Percentiles rank a stretch among this genome's conserved stretches.
Evolutionary conservation across 2,888 invertebrate species (phyloP).

Genomic region (Diadegma fenestrale): DNA sequence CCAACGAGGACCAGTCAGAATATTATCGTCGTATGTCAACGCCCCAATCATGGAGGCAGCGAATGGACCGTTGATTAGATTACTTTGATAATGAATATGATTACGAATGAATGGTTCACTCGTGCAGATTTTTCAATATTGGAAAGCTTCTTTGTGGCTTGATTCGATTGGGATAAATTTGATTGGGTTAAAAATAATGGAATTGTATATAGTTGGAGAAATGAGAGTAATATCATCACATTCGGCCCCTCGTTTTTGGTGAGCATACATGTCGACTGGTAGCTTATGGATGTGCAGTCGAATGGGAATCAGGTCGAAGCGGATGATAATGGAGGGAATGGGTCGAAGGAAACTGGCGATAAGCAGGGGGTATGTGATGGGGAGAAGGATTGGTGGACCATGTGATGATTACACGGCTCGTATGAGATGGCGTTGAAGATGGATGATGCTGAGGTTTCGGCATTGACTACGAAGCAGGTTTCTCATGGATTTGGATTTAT

Average conservation of each 20-base stretch:
- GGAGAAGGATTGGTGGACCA: slow-evolving; percentile 28
- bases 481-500: slow-evolving; percentile 54
- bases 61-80: neutral
- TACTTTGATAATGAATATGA: neutral
- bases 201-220: neutral
- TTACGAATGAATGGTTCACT: neutral
- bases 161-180: neutral
- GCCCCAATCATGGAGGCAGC: slow-evolving; percentile 22
- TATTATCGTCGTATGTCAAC: neutral
- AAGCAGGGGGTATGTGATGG: neutral
- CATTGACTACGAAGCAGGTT: slow-evolving; percentile 61
- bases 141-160: neutral
- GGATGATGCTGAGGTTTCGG: slow-evolving; percentile 37
- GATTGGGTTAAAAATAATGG: neutral
- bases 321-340: slow-evolving; percentile 39
- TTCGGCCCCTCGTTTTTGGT: neutral
- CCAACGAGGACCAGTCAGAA: slow-evolving; percentile 1
- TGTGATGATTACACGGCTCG: slow-evolving; percentile 48
- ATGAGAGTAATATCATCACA: neutral
- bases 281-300: neutral
- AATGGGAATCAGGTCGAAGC: slow-evolving; percentile 68
- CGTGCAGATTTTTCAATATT: neutral
- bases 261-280: neutral
- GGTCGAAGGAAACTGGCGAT: neutral
- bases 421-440: slow-evolving; percentile 64